These are phyloP conservation scores for Erythrocercus mccallii DNA, from an alignment of 2,113 vertebrate species.

Conservation along the genomic window DNA sequence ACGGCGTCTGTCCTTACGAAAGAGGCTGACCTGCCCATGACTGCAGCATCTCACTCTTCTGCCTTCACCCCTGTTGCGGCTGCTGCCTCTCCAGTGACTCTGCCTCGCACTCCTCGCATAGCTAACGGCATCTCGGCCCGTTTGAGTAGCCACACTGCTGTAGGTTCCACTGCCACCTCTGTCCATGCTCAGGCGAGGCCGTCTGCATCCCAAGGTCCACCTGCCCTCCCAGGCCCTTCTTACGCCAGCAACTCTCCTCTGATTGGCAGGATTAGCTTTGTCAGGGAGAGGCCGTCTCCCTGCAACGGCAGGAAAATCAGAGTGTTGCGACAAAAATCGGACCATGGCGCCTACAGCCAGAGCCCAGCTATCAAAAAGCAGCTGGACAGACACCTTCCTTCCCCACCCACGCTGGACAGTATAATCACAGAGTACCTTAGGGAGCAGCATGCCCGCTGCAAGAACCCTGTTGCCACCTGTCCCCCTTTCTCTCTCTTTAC, in stretches of 20 bases:
- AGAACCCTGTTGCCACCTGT: conserved; percentile 98
- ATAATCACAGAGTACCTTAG: conserved; percentile 99
- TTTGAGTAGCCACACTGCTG: conserved; percentile 76
- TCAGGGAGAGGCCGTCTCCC: conserved; percentile 85
- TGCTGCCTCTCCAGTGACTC: conserved; percentile 79
- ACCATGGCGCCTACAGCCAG: conserved; percentile 97
- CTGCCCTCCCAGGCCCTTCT: conserved; percentile 75
- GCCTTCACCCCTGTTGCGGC: conserved; percentile 80
- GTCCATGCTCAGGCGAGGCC: conserved; percentile 81
- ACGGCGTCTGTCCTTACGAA: conserved; percentile 87
- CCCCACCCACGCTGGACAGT: conserved; percentile 94
- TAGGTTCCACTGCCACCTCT: conserved; percentile 71
- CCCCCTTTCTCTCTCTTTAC: conserved; percentile 99
- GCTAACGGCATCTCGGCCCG: conserved; percentile 88
- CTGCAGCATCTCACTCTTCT: conserved; percentile 84
- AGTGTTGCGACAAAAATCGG: conserved; percentile 94
- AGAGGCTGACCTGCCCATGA: conserved; percentile 95
- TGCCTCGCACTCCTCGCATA: conserved; percentile 91
- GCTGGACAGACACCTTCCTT: conserved; percentile 94
- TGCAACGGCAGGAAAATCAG: conserved; percentile 87
- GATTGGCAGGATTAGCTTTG: conserved; percentile 94
- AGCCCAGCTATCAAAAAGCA: conserved; percentile 98
- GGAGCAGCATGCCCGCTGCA: conserved; percentile 98
- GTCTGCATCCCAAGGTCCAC: conserved; percentile 74
- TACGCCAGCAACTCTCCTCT: conserved; percentile 82